Conservation (phyloP, 2,113 vertebrate genomes). For the Neofelis nebulosa region DNA sequence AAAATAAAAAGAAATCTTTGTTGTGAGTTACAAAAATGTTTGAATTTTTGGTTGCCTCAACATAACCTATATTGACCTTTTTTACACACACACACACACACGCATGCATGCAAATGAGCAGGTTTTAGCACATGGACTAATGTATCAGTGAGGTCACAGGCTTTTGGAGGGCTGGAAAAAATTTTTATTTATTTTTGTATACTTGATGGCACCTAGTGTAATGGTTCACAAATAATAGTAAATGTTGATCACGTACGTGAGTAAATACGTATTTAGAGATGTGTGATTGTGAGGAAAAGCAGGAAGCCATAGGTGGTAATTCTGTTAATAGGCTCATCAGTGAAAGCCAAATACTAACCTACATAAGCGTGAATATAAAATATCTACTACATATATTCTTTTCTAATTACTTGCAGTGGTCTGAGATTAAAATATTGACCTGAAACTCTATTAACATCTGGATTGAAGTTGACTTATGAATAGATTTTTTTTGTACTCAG, state of each 20-base stretch:
- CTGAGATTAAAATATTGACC: constrained; percentile 30
- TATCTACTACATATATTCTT: not conserved
- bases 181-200: not conserved
- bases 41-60: not conserved
- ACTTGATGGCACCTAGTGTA: not conserved
- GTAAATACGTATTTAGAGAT: not conserved
- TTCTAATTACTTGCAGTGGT: not conserved
- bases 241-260: not conserved
- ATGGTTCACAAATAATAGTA: not conserved
- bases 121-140: not conserved
- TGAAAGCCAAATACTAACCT: not conserved
- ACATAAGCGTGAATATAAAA: constrained; percentile 20
- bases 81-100: not conserved
- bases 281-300: not conserved
- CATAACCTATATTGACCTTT: not conserved
- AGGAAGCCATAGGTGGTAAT: not conserved
- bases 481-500: not conserved
- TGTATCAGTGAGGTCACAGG: not conserved
- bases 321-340: not conserved
- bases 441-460: constrained; percentile 17
- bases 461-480: not conserved
- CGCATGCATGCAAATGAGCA: not conserved
- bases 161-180: not conserved
- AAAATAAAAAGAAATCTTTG: not conserved
- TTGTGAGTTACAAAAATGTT: not conserved